Evolutionary conservation across 2,113 vertebrate species (phyloP).

Genomic region (Tamias sibiricus): DNA sequence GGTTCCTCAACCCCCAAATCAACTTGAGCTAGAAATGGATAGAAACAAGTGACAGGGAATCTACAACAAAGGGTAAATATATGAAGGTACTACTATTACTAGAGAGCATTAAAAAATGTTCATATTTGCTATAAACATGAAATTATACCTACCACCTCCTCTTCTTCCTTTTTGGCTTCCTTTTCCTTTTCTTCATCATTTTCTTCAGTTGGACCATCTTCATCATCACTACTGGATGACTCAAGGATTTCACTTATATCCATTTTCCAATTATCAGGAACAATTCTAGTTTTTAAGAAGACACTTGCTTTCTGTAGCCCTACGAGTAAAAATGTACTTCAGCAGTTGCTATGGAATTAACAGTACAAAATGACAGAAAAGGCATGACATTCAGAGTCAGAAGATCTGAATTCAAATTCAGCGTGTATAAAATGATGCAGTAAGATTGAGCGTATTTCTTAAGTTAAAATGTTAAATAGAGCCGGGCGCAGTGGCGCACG

Average conservation of each 20-base stretch:
- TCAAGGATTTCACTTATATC: slow-evolving; percentile 98
- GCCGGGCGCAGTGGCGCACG: too few relatives aligned
- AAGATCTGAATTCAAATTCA: slow-evolving; percentile 45
- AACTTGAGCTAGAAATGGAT: background rate
- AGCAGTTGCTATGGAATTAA: slow-evolving; percentile 23
- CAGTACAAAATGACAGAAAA: background rate
- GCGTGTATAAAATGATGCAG: background rate
- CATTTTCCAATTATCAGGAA: slow-evolving; percentile 97
- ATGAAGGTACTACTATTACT: background rate
- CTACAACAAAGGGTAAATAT: slow-evolving; percentile 1
- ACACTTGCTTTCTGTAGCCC: slow-evolving; percentile 90
- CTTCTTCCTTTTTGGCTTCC: slow-evolving; percentile 88
- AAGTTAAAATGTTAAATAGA: background rate
- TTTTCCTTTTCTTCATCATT: slow-evolving; percentile 90
- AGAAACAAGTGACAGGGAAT: background rate
- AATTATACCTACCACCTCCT: slow-evolving; percentile 85
- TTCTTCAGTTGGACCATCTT: slow-evolving; percentile 91
- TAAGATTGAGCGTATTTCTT: background rate
- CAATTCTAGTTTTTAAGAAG: slow-evolving; percentile 88
- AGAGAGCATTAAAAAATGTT: background rate
- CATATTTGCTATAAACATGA: background rate
- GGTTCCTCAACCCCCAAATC: background rate
- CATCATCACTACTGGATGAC: slow-evolving; percentile 96
- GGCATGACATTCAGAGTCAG: background rate
- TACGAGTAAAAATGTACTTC: slow-evolving; percentile 78